Evolutionary conservation across 2,113 vertebrate species (phyloP).

Genomic region (Oxyura jamaicensis): DNA sequence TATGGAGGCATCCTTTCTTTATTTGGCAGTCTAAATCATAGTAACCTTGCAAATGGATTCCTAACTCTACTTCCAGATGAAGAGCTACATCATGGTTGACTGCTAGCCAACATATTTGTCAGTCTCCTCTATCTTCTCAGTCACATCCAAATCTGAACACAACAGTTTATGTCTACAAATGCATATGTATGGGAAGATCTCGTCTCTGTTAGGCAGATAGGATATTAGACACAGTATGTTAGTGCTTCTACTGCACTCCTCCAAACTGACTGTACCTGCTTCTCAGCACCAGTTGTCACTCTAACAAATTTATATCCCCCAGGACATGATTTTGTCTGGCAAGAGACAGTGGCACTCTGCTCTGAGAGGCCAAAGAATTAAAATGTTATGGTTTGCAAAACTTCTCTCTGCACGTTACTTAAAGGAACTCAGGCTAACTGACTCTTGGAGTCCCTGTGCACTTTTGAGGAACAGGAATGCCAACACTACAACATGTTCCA

Average conservation of each 20-base stretch:
- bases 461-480: neutral
- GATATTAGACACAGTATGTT: neutral
- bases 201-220: neutral
- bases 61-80: neutral
- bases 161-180: neutral
- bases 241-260: neutral
- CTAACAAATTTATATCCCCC: neutral
- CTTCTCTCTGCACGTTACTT: neutral
- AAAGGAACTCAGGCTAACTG: neutral
- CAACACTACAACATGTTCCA: neutral
- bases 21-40: slow-evolving; percentile 15
- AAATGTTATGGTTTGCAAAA: neutral
- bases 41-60: neutral
- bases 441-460: neutral
- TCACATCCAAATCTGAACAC: neutral
- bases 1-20: neutral
- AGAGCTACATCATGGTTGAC: neutral
- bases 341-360: neutral
- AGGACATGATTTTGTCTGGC: neutral
- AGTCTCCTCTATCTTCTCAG: neutral
- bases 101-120: neutral
- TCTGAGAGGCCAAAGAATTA: neutral
- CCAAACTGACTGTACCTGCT: rapidly evolving
- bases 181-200: neutral
- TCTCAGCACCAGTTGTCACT: neutral